phyloP scores from a whole-genome alignment of 2,888 invertebrate genomes.

The Latheticus oryzae region DNA sequence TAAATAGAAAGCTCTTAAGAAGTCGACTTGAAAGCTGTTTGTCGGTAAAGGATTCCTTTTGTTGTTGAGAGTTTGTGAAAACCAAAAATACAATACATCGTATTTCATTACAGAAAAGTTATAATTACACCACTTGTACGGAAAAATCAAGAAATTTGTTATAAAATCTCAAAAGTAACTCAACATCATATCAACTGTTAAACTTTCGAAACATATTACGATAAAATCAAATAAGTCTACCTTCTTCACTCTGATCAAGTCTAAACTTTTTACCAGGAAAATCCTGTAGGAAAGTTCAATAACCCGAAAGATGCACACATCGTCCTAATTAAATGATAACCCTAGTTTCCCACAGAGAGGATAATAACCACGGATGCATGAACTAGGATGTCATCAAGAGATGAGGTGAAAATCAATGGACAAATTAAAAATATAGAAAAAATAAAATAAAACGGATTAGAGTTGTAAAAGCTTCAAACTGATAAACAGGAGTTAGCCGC shows the following conservation, averaged over 20 bases:
- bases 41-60: too few relatives aligned
- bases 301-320: slow-evolving; percentile 9
- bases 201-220: slow-evolving; percentile 7
- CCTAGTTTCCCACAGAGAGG: slow-evolving; percentile 12
- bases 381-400: slow-evolving; percentile 26
- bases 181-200: too few relatives aligned
- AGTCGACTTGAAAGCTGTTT: too few relatives aligned
- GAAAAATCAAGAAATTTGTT: too few relatives aligned
- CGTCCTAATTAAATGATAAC: slow-evolving; percentile 23
- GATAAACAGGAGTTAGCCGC: slow-evolving; percentile 9
- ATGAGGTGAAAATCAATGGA: too few relatives aligned
- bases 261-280: slow-evolving; percentile 22
- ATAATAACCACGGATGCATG: slow-evolving; percentile 25
- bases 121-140: too few relatives aligned
- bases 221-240: slow-evolving; percentile 12
- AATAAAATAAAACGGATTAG: slow-evolving; percentile 12
- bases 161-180: too few relatives aligned
- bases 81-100: too few relatives aligned
- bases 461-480: slow-evolving; percentile 18
- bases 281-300: slow-evolving; percentile 16
- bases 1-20: too few relatives aligned
- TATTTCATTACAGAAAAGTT: too few relatives aligned
- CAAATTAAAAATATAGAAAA: too few relatives aligned
- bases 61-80: too few relatives aligned
- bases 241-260: slow-evolving; percentile 16